Evolutionary conservation across 2,888 invertebrate species (phyloP).

Genomic region (Apocheima hispidaria): DNA sequence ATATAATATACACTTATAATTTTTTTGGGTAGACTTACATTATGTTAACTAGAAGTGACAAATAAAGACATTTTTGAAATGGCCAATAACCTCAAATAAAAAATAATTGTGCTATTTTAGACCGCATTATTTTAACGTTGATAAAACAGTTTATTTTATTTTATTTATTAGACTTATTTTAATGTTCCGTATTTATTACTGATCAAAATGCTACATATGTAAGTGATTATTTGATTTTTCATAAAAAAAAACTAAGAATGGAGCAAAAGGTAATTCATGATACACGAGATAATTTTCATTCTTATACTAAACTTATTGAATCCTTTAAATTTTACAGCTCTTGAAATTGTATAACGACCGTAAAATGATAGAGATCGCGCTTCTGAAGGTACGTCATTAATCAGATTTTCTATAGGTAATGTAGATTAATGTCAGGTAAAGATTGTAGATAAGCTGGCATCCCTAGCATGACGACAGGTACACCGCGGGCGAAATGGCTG

Average conservation of each 20-base stretch:
- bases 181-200: not conserved
- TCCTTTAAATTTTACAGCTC: conserved; percentile 2
- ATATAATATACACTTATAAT: too few relatives aligned
- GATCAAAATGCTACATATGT: too few relatives aligned
- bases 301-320: too few relatives aligned
- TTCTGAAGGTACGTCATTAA: conserved; percentile 10
- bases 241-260: not conserved
- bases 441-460: conserved; percentile 41
- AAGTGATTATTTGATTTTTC: too few relatives aligned
- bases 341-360: conserved; percentile 13
- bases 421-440: conserved; percentile 19
- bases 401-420: conserved; percentile 17
- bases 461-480: conserved; percentile 61
- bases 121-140: too few relatives aligned
- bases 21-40: too few relatives aligned
- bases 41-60: too few relatives aligned
- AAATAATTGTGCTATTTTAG: too few relatives aligned
- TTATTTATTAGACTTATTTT: too few relatives aligned
- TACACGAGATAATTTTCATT: not conserved
- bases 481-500: conserved; percentile 61
- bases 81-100: too few relatives aligned
- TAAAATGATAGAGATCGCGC: conserved; percentile 10
- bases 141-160: too few relatives aligned
- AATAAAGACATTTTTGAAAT: too few relatives aligned
- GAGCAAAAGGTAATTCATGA: not conserved